Percentiles rank a stretch among this genome's conserved stretches.
Evolutionary conservation across 2,888 invertebrate genomes (phyloP).

Genomic region (Geophilus truncorum): DNA sequence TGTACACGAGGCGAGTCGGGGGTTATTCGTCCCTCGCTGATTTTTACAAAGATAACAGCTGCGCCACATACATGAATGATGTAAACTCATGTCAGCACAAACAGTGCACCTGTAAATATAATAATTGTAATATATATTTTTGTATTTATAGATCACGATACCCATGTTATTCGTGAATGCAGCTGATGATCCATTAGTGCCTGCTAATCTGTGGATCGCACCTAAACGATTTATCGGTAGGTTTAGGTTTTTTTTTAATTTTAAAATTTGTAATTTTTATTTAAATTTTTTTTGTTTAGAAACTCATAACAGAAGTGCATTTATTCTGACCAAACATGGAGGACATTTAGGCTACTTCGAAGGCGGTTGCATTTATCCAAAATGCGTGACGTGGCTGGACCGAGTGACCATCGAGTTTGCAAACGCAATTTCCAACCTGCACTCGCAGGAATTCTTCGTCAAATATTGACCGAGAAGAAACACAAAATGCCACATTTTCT

Average conservation of each 20-base stretch:
- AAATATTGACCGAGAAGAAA: neutral
- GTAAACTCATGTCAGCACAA: constrained; percentile 42
- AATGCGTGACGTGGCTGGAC: constrained; percentile 89
- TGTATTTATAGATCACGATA: constrained; percentile 57
- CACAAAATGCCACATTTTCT: neutral
- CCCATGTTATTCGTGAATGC: constrained; percentile 91
- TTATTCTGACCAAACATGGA: constrained; percentile 79
- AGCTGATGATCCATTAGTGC: constrained; percentile 85
- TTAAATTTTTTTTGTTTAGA: constrained; percentile 50
- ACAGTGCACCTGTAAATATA: neutral
- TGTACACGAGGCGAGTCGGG: constrained; percentile 73
- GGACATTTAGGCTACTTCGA: constrained; percentile 94
- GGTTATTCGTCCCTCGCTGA: constrained; percentile 72
- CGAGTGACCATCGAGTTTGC: constrained; percentile 75
- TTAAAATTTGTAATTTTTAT: neutral
- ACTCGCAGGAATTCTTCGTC: neutral
- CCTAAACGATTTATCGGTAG: constrained; percentile 71
- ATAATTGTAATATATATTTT: neutral
- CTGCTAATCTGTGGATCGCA: constrained; percentile 66
- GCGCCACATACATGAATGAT: constrained; percentile 68
- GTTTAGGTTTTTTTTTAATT: constrained; percentile 42
- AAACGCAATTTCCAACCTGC: constrained; percentile 46
- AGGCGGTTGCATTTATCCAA: constrained; percentile 78
- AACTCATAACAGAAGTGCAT: constrained; percentile 63
- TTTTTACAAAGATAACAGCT: constrained; percentile 79